phyloP scores from a whole-genome alignment of 2,797 vertebrate genomes.

The Muscicapa striata region DNA sequence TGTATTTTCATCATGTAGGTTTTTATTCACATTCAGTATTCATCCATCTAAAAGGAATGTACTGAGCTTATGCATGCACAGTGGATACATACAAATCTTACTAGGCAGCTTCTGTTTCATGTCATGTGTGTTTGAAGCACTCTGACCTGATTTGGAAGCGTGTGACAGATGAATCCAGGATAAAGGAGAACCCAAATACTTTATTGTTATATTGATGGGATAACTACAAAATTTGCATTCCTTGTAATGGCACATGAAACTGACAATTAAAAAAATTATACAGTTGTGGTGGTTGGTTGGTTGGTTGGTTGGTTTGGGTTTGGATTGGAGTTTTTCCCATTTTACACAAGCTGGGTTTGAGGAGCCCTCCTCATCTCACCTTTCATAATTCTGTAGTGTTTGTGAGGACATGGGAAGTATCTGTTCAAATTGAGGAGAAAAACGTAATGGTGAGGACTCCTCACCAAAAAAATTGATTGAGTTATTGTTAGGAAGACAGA shows the following conservation, averaged over 20 bases:
- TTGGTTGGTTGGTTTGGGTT: not conserved
- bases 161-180: not conserved
- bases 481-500: not conserved
- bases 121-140: not conserved
- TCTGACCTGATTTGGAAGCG: not conserved
- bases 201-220: not conserved
- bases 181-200: not conserved
- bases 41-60: not conserved
- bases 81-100: not conserved
- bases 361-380: not conserved
- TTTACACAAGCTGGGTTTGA: not conserved
- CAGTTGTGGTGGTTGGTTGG: fast-evolving
- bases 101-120: not conserved
- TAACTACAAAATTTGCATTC: not conserved
- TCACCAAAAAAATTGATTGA: not conserved
- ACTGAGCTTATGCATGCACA: not conserved
- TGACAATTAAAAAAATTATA: not conserved
- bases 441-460: not conserved
- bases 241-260: not conserved
- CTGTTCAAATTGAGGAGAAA: not conserved
- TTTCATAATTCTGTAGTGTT: not conserved
- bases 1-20: not conserved
- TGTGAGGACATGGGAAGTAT: not conserved
- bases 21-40: not conserved
- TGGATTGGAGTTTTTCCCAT: not conserved